Evolutionary conservation across 2,888 invertebrate genomes (phyloP), one percentile per base, ranked within the genome.

Genomic region (Eupithecia dodoneata): DNA sequence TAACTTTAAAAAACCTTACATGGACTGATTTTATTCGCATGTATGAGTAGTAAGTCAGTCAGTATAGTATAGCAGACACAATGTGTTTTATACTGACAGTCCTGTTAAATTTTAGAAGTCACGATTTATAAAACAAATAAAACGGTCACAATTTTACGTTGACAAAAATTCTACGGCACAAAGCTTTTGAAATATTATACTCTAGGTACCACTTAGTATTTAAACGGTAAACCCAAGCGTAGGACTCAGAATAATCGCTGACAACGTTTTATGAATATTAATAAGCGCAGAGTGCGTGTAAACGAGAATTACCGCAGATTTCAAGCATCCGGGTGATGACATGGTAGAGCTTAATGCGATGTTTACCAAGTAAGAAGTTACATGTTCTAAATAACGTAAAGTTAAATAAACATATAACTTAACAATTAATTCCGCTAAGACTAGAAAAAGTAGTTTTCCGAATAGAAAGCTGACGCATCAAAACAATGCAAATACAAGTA

Each of bases 191-290:
- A 71, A 63, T 41, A 65, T 65, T 15, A 63, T 47, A 65, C 44
- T 73, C 63, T 73, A 47, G 65, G 71, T 66, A 69, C 69, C 72
- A 73, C 73, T 78, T 78, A 78, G 75, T 82, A 83, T 81, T 82
- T 81, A 84, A 87, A 87, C 85, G 82, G 87, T 87, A 86, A 88
- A 86, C 70, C 49, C 78, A 76, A 72, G 74, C 76, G 85, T 88
- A 83, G 84, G 79, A 83, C 84, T 88, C 86, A 85, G 87, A 90
- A 88, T 91, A 91, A 92, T 91, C 85, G 85, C 85, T 81, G 82
- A 84, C 85, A 84, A 88, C 88, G 86, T 84, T 85, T 86, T 88
- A 88, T 90, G 92, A 92, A 92, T 92, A 92, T 90, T 91, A 91
- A 92, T 87, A 84, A 81, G 79, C 81, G 78, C 81, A 75, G 81